A percentile compares a stretch with the other conserved stretches of the same genome.
These are phyloP conservation scores for Lamprologus speciosus DNA, from an alignment of 2,113 vertebrate species.

Conservation along the genomic window DNA sequence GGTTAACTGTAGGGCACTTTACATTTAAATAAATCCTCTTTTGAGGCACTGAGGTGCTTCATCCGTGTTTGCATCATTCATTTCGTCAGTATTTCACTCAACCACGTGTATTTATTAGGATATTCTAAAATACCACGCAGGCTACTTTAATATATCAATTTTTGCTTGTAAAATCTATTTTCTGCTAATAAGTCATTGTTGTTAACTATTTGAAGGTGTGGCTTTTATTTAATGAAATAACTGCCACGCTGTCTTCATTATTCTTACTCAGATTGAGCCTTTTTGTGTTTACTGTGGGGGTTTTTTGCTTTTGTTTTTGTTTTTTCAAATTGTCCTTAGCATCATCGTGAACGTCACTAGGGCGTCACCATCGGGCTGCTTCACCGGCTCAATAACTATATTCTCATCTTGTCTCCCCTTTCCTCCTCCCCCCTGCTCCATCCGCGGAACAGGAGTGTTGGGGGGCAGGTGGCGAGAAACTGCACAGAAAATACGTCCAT, in stretches of 20 bases:
- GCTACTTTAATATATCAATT: neutral
- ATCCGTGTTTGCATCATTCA: neutral
- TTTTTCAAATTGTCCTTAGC: neutral
- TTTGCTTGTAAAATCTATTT: neutral
- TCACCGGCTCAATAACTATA: neutral
- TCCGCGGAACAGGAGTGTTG: neutral
- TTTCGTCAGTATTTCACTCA: neutral
- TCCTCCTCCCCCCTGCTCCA: neutral
- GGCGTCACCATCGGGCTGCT: neutral
- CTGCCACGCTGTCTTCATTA: neutral
- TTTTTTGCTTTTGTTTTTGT: neutral
- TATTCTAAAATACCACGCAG: neutral
- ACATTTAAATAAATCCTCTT: neutral
- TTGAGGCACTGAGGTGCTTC: neutral
- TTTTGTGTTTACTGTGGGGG: rapidly evolving
- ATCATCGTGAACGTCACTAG: neutral
- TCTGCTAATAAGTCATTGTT: neutral
- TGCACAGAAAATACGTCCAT: neutral
- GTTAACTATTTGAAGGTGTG: neutral
- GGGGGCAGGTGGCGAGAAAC: constrained; percentile 1
- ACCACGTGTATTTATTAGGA: neutral
- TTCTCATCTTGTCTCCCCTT: neutral
- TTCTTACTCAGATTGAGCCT: neutral
- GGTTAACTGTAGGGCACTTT: neutral
- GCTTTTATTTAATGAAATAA: neutral